Conservation (phyloP, 2,888 invertebrate species). For the Anodontia alba region DNA sequence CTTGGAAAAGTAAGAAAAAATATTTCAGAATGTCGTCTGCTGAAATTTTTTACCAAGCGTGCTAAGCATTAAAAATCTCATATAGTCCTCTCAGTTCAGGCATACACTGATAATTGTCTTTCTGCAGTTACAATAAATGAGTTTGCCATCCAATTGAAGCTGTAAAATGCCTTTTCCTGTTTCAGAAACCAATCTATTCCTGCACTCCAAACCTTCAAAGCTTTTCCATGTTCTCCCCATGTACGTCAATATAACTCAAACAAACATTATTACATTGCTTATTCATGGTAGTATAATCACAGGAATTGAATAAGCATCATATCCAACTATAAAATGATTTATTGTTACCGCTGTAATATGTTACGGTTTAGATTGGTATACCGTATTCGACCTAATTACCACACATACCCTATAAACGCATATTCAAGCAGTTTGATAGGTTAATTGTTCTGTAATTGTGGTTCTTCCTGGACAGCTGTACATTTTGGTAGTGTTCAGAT, state of each 20-base stretch:
- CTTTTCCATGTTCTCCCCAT: constrained; percentile 6
- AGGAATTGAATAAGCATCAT: constrained; percentile 1
- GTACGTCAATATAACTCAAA: background rate
- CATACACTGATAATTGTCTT: constrained; percentile 12
- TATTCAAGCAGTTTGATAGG: too few relatives aligned
- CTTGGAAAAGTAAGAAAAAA: too few relatives aligned
- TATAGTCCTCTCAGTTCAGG: background rate
- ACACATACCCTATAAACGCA: too few relatives aligned
- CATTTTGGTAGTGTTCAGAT: too few relatives aligned
- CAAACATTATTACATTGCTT: constrained; percentile 16
- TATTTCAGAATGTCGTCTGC: too few relatives aligned
- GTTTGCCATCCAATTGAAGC: constrained; percentile 17
- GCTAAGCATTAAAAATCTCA: too few relatives aligned
- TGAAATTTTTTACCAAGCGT: too few relatives aligned
- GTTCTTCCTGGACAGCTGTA: too few relatives aligned
- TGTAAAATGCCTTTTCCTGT: constrained; percentile 16
- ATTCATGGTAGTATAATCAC: constrained; percentile 4
- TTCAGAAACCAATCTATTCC: constrained; percentile 3
- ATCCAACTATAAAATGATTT: background rate
- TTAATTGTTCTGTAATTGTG: too few relatives aligned
- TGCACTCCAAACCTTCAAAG: constrained; percentile 6
- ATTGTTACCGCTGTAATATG: background rate
- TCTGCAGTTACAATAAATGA: constrained; percentile 9
- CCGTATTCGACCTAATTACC: too few relatives aligned
- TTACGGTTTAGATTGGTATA: too few relatives aligned